A percentile compares a stretch with the other conserved stretches of the same genome.
These are phyloP conservation scores for Acyrthosiphon pisum DNA, from an alignment of 1,140 invertebrate species.

Conservation along the genomic window DNA sequence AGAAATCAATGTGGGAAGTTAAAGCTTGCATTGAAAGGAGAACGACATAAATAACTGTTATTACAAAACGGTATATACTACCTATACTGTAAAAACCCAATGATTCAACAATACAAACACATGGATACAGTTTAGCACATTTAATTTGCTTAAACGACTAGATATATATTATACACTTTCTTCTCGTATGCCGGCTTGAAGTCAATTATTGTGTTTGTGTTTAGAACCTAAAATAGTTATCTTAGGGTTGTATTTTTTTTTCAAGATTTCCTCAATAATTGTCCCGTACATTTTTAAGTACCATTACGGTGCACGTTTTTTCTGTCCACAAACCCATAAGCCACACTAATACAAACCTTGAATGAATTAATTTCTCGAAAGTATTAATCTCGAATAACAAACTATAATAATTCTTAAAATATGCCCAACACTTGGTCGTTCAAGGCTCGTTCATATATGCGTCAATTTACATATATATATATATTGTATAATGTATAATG, in stretches of 20 bases:
- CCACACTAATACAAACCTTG: not conserved
- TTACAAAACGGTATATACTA: conserved; percentile 18
- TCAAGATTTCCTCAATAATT: not conserved
- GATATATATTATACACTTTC: not conserved
- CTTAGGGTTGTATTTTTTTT: conserved; percentile 1
- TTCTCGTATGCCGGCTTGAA: not conserved
- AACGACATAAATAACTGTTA: not conserved
- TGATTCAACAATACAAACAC: conserved; percentile 27
- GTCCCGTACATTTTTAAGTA: conserved; percentile 12
- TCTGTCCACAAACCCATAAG: not conserved
- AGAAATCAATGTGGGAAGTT: conserved; percentile 38
- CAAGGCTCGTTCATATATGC: not conserved
- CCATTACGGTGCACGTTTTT: not conserved
- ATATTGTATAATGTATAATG: too few relatives aligned
- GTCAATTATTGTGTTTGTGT: not conserved
- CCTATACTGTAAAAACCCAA: not conserved
- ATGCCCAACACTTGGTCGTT: not conserved
- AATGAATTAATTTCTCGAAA: conserved; percentile 19
- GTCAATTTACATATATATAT: not conserved
- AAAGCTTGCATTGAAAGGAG: conserved; percentile 17
- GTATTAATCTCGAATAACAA: not conserved
- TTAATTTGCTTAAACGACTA: not conserved
- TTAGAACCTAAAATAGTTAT: not conserved
- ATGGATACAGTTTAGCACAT: not conserved
- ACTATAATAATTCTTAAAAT: not conserved